Evolutionary conservation across 2,888 invertebrate species (phyloP).

Genomic region (Yponomeuta plumbellus): DNA sequence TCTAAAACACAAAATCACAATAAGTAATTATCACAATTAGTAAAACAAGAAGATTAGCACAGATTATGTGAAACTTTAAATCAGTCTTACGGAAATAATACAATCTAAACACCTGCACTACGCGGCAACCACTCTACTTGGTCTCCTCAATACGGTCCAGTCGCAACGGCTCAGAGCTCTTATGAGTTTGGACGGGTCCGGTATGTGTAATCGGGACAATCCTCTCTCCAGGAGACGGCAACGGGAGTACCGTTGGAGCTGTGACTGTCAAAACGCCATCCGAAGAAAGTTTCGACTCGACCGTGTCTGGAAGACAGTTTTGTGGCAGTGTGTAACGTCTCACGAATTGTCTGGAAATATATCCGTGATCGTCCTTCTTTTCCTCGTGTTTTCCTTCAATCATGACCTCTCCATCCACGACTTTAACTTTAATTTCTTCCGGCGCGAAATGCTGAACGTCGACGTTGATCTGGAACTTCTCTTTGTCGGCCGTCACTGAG

Average conservation of each 20-base stretch:
- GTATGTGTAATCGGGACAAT: constrained; percentile 78
- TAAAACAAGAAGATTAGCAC: neutral
- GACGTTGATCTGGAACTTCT: constrained; percentile 80
- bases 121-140: neutral
- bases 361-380: constrained; percentile 83
- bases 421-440: constrained; percentile 85
- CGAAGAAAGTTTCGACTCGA: constrained; percentile 83
- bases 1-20: neutral
- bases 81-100: neutral
- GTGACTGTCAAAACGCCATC: constrained; percentile 85
- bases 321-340: constrained; percentile 84
- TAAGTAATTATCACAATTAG: neutral
- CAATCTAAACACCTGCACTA: neutral
- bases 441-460: constrained; percentile 88
- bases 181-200: constrained; percentile 42
- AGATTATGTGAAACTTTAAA: neutral
- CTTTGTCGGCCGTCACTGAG: constrained; percentile 63
- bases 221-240: constrained; percentile 68
- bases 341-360: constrained; percentile 83
- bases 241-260: constrained; percentile 75
- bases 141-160: neutral
- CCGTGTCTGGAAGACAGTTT: constrained; percentile 82
- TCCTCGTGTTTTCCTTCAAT: constrained; percentile 88
- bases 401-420: constrained; percentile 79
- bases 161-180: neutral